These are phyloP conservation scores for Heterotis niloticus DNA, from an alignment of 2,113 vertebrate genomes.

Conservation along the genomic window DNA sequence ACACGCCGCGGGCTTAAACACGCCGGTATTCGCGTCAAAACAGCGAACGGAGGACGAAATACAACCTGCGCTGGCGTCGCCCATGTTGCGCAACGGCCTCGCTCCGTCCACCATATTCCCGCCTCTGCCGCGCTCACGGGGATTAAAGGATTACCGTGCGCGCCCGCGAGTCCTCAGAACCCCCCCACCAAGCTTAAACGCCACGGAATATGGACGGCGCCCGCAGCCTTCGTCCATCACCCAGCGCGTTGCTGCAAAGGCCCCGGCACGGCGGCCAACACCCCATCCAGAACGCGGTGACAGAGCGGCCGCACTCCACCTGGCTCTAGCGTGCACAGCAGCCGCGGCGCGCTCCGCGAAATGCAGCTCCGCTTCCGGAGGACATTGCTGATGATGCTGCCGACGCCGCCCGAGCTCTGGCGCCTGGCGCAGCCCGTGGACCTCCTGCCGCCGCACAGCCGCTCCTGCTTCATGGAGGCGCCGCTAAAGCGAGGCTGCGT, in stretches of 20 bases:
- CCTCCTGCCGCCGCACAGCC: slow-evolving; percentile 70
- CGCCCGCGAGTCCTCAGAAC: slow-evolving; percentile 44
- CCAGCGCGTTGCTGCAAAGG: no score
- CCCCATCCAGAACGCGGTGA: no score
- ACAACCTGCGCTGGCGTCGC: slow-evolving; percentile 49
- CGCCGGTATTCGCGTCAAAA: no score
- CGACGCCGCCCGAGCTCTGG: slow-evolving; percentile 75
- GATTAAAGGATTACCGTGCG: slow-evolving; percentile 50
- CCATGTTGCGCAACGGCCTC: slow-evolving; percentile 29
- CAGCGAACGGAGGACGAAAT: not conserved
- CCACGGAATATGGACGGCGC: no score
- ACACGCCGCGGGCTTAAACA: no score
- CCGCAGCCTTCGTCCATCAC: no score
- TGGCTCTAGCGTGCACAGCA: slow-evolving; percentile 95
- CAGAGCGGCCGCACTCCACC: slow-evolving; percentile 61
- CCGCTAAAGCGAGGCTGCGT: not conserved
- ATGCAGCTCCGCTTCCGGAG: slow-evolving; percentile 93
- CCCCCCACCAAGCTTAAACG: slow-evolving; percentile 46
- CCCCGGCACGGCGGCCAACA: no score
- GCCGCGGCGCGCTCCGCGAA: slow-evolving; percentile 84
- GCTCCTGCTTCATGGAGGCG: slow-evolving; percentile 80
- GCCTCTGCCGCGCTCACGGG: slow-evolving; percentile 15
- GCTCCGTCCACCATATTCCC: slow-evolving; percentile 17
- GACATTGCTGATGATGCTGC: slow-evolving; percentile 89
- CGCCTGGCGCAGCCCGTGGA: slow-evolving; percentile 72